Evolutionary conservation across 1,140 invertebrate genomes (phyloP).

Genomic region (Platyscapa corneri): DNA sequence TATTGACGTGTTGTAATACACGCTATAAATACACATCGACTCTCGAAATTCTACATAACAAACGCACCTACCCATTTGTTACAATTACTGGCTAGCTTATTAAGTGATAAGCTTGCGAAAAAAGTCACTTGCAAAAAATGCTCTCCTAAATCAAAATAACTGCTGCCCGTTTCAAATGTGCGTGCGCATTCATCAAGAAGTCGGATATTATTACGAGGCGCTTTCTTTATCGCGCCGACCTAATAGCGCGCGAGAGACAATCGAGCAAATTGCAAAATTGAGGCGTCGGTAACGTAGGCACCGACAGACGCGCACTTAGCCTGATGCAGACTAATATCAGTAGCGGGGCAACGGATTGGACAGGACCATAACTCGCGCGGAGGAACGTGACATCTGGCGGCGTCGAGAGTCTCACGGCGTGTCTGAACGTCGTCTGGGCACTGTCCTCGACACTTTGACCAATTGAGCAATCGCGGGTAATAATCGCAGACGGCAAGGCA

Average conservation of each 20-base stretch:
- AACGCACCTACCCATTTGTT: too few species aligned
- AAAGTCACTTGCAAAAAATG: too few species aligned
- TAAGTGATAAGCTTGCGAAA: too few species aligned
- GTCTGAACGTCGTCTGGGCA: neutral
- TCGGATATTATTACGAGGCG: neutral
- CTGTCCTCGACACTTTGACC: slow-evolving; percentile 21
- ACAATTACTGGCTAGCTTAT: too few species aligned
- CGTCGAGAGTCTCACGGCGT: neutral
- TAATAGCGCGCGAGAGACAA: neutral
- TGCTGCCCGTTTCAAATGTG: neutral
- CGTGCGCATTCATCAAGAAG: neutral
- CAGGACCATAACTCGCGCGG: neutral
- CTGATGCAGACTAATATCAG: neutral
- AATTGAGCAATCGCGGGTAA: slow-evolving; percentile 30
- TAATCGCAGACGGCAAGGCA: slow-evolving; percentile 14
- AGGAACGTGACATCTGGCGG: neutral
- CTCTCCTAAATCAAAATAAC: neutral
- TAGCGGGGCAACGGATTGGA: neutral
- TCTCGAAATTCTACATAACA: neutral
- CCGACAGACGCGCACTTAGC: neutral
- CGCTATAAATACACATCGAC: neutral
- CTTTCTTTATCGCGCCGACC: neutral
- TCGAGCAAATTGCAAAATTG: slow-evolving; percentile 14
- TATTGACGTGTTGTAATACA: too few species aligned
- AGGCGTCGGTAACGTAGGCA: neutral